Conservation (phyloP, 1,140 invertebrate species). For the Trinorchestia longiramus region DNA sequence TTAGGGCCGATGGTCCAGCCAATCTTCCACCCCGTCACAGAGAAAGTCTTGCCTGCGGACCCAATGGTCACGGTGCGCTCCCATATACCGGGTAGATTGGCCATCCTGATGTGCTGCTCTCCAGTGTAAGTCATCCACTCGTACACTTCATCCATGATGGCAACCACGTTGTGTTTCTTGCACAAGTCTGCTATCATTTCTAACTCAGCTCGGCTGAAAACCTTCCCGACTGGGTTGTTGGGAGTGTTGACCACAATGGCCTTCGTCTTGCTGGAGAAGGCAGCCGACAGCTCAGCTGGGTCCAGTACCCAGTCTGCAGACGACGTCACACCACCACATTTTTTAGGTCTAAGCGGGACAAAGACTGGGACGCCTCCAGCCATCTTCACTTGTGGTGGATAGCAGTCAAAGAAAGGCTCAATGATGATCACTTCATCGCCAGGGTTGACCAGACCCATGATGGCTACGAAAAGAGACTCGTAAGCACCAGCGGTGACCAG, state of each 20-base stretch:
- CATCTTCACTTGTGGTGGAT: conserved; percentile 91
- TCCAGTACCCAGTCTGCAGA: conserved; percentile 94
- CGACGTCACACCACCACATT: conserved; percentile 69
- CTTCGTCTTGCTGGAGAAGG: conserved; percentile 95
- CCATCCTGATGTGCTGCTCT: conserved; percentile 63
- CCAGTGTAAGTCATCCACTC: conserved; percentile 83
- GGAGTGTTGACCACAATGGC: conserved; percentile 96
- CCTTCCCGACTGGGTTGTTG: conserved; percentile 95
- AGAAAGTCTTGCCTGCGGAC: conserved; percentile 97
- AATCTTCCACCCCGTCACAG: conserved; percentile 96
- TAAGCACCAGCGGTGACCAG: conserved; percentile 93
- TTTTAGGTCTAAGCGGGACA: conserved; percentile 83
- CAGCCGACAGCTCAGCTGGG: conserved; percentile 80
- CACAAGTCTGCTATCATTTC: conserved; percentile 87
- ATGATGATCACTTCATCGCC: conserved; percentile 94
- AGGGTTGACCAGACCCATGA: conserved; percentile 74
- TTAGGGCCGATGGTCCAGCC: conserved; percentile 96
- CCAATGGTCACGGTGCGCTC: conserved; percentile 97
- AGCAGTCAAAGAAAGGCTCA: conserved; percentile 98
- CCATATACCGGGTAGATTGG: conserved; percentile 96
- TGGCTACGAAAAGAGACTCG: conserved; percentile 78
- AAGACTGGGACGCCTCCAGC: conserved; percentile 90
- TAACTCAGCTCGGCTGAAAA: conserved; percentile 75
- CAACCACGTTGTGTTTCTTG: conserved; percentile 92
- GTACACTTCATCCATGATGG: conserved; percentile 97